Evolutionary conservation across 2,888 invertebrate species (phyloP), one percentile per base, ranked within the genome.

Genomic region (Conchocele bisecta): DNA sequence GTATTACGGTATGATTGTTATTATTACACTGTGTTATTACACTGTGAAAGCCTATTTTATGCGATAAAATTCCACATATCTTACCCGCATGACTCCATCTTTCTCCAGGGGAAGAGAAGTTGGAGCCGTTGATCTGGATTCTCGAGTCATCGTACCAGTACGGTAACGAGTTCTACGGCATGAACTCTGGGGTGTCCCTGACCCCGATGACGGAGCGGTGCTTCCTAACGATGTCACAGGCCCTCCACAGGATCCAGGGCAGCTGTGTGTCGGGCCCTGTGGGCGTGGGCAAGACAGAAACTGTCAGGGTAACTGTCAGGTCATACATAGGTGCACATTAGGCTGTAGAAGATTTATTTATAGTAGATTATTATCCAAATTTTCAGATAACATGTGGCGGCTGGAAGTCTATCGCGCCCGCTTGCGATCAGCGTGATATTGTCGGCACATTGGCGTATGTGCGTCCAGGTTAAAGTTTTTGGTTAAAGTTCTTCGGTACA

Each of bases 141-240:
- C 82, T 91, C 44, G 91, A 91, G 73, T 81, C 85, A 17, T 81
- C 81, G 5, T 89, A 87, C 75, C 58, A 81, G 29, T 89, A 89
- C 77, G 90, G 90, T 56, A 89, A 83, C 75, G 91, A 91, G 79
- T 91, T 91, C 79, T 90, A 90, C 71, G 91, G 91, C 3, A 86
- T 85, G 17, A 83, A 85, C 51, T 77, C 87, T 4, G 86, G 86
- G 2, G 79, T 89, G 42, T 88, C 86, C 29, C 68, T 88, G 48
- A 89, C 90, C 17, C 88, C 91, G 4, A 67, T 86, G 56, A 90
- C 90, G 4, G 91, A 91, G 73, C 81, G 86, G 60, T 90, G 90
- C 68, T 90, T 90, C 78, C 75, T 91, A 22, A 83, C 89, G 29
- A 90, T 91, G 87, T 85, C 88, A 2, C 86, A 86, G 73, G 89